Conservation (phyloP, 2,797 vertebrate species). For the Acrocephalus scirpaceus region DNA sequence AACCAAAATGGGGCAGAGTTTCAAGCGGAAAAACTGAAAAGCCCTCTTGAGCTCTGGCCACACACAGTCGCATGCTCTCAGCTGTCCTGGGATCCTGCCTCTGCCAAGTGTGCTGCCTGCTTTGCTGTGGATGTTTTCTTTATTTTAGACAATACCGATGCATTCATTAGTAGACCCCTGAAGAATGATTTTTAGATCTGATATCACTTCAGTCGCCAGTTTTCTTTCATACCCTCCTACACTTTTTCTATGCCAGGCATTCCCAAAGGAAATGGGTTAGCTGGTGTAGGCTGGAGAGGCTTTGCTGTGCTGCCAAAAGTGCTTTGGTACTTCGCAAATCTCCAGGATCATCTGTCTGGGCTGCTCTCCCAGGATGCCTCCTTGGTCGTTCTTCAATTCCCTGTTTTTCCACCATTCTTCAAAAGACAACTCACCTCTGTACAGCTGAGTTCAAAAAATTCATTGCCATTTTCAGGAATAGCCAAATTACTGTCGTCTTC, state of each 20-base stretch:
- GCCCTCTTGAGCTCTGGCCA: not conserved
- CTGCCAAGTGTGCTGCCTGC: not conserved
- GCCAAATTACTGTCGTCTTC: not conserved
- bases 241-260: not conserved
- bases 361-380: rapidly evolving
- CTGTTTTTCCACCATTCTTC: not conserved
- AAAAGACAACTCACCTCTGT: not conserved
- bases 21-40: not conserved
- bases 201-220: not conserved
- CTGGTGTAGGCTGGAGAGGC: not conserved
- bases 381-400: not conserved
- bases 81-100: not conserved
- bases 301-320: not conserved
- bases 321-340: not conserved
- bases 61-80: rapidly evolving
- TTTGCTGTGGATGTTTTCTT: not conserved
- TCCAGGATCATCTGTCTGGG: not conserved
- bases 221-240: not conserved
- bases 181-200: not conserved
- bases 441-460: not conserved
- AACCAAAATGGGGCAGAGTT: not conserved
- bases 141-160: not conserved
- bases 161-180: not conserved
- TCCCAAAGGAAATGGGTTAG: not conserved
- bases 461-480: not conserved